phyloP scores from a whole-genome alignment of 2,113 vertebrate species.

The Oryzias celebensis region DNA sequence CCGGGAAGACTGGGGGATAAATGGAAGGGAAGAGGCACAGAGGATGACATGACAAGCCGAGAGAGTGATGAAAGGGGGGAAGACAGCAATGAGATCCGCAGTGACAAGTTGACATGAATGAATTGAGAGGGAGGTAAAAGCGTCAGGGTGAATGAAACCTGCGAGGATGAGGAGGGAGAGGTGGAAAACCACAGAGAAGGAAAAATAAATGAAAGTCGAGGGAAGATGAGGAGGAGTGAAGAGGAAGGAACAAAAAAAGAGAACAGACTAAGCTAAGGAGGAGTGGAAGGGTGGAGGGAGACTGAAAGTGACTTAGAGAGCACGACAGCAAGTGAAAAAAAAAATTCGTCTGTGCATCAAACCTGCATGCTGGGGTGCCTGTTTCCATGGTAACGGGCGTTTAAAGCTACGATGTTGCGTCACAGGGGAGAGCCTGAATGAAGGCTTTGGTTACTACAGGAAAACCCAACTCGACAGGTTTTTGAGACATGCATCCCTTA shows the following conservation, averaged over 20 bases:
- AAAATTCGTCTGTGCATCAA: conserved; percentile 65
- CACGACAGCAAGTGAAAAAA: conserved; percentile 23
- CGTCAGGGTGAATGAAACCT: conserved; percentile 52
- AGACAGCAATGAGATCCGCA: conserved; percentile 49
- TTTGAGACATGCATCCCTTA: conserved; percentile 1
- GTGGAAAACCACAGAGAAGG: not conserved
- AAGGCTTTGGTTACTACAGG: conserved; percentile 18
- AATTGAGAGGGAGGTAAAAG: conserved; percentile 56
- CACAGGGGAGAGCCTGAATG: conserved; percentile 59
- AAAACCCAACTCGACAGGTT: conserved; percentile 34
- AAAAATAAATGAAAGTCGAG: conserved; percentile 46
- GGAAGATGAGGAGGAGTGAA: conserved; percentile 4
- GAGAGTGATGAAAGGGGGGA: conserved; percentile 45
- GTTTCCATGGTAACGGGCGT: conserved; percentile 81
- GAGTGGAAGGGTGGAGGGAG: conserved; percentile 33
- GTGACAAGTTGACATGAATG: conserved; percentile 63
- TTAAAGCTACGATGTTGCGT: conserved; percentile 72
- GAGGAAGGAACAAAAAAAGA: conserved; percentile 26
- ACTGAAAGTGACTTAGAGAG: conserved; percentile 33
- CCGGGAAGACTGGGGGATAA: conserved; percentile 52
- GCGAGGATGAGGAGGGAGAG: not conserved
- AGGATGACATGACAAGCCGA: conserved; percentile 48
- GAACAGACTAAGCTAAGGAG: conserved; percentile 16
- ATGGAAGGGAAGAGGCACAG: conserved; percentile 42
- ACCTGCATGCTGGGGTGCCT: conserved; percentile 67